Conservation (phyloP, 2,888 invertebrate genomes). For the Gortyna flavago region DNA sequence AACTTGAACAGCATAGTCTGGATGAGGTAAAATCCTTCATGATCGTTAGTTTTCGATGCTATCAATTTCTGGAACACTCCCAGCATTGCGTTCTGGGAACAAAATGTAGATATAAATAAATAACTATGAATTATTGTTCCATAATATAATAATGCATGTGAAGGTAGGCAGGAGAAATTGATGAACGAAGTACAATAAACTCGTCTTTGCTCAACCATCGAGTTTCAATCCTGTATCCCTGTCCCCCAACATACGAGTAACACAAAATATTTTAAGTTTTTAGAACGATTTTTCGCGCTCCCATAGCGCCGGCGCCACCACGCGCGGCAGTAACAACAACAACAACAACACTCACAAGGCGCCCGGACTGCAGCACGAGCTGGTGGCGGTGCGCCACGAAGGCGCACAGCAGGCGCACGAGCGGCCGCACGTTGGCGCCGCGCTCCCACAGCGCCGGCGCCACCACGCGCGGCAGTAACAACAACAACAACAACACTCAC, state of each 20-base stretch:
- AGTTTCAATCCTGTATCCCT: no score
- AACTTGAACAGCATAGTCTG: constrained; percentile 96
- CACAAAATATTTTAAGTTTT: background rate
- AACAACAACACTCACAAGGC: constrained; percentile 90
- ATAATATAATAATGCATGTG: no score
- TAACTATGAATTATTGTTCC: no score
- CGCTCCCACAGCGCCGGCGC: constrained; percentile 98
- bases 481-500: constrained; percentile 81
- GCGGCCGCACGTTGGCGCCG: constrained; percentile 97
- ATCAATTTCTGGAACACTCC: constrained; percentile 99
- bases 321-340: no score
- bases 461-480: constrained; percentile 92
- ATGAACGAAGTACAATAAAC: no score
- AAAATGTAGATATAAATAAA: background rate
- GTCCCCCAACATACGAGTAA: no score
- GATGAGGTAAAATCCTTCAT: constrained; percentile 98
- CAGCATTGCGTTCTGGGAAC: constrained; percentile 93
- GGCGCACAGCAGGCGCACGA: constrained; percentile 97
- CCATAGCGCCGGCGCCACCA: constrained; percentile 97
- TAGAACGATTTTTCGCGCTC: constrained; percentile 89
- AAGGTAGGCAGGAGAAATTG: no score
- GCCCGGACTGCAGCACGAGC: constrained; percentile 89
- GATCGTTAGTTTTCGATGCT: constrained; percentile 98
- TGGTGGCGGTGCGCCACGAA: constrained; percentile 91
- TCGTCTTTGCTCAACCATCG: no score